Conservation (phyloP, 2,888 invertebrate species). For the Gortyna flavago region DNA sequence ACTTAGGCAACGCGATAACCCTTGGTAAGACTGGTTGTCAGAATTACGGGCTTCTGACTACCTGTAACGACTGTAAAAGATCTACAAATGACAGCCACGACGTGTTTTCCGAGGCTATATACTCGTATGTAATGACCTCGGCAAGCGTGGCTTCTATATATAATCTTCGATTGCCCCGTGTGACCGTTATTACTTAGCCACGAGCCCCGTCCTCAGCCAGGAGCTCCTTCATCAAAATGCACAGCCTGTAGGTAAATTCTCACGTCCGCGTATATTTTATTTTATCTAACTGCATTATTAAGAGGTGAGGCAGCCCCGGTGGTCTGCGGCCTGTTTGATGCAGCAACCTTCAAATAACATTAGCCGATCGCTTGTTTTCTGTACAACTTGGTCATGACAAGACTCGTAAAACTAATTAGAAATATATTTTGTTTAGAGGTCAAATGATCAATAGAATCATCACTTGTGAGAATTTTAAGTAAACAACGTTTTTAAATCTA, state of each 20-base stretch:
- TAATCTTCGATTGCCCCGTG: neutral
- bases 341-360: constrained; percentile 81
- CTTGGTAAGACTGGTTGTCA: neutral
- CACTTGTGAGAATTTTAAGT: constrained; percentile 39
- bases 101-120: neutral
- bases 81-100: no score
- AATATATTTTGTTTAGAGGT: constrained; percentile 67
- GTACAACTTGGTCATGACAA: constrained; percentile 51
- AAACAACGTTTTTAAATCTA: constrained; percentile 22
- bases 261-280: constrained; percentile 60
- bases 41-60: neutral
- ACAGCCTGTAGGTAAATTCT: constrained; percentile 56
- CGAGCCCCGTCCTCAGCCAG: no score
- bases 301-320: constrained; percentile 63
- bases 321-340: constrained; percentile 72
- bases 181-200: neutral
- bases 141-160: neutral
- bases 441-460: constrained; percentile 62
- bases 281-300: constrained; percentile 67
- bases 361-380: constrained; percentile 60
- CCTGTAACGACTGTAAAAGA: neutral
- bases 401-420: constrained; percentile 51
- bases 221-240: constrained; percentile 7
- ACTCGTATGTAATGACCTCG: neutral
- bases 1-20: neutral